Percentiles rank a stretch among this genome's conserved stretches.
Conservation (phyloP, 2,888 invertebrate genomes). For the Phyllotreta cruciferae region DNA sequence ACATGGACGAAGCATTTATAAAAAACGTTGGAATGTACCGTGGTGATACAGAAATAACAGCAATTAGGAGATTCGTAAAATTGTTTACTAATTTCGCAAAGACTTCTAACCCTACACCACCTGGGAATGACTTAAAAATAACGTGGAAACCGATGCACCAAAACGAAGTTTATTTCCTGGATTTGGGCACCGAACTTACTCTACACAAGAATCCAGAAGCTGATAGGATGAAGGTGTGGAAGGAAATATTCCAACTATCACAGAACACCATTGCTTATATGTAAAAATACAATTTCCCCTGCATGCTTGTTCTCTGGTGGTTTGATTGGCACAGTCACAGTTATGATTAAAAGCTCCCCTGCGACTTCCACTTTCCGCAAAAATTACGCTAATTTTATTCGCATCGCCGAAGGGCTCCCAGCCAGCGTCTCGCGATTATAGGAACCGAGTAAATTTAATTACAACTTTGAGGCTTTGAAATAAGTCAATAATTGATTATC, state of each 20-base stretch:
- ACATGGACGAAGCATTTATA: too few relatives aligned
- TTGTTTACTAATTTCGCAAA: constrained; percentile 51
- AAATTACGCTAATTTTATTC: constrained; percentile 26
- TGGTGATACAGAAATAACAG: constrained; percentile 38
- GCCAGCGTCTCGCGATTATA: constrained; percentile 24
- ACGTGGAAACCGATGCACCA: constrained; percentile 46
- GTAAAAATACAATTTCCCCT: not conserved
- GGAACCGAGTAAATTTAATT: constrained; percentile 27
- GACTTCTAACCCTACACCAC: constrained; percentile 45
- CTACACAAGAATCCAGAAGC: constrained; percentile 45
- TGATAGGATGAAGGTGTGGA: constrained; percentile 50
- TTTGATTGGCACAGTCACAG: too few relatives aligned
- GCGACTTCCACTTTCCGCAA: constrained; percentile 15
- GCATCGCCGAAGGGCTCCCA: constrained; percentile 4
- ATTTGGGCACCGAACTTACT: constrained; percentile 47
- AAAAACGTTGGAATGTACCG: constrained; percentile 29
- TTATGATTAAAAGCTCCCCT: not conserved
- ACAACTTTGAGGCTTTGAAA: constrained; percentile 31
- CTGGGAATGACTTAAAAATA: constrained; percentile 26
- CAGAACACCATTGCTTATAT: not conserved
- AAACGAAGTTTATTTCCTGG: constrained; percentile 45
- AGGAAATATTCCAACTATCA: constrained; percentile 24
- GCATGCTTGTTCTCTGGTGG: too few relatives aligned
- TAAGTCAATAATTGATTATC: constrained; percentile 30
- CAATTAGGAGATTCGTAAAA: constrained; percentile 41